Evolutionary conservation across 2,888 invertebrate species (phyloP).

Genomic region (Archaeoteleia sp.): DNA sequence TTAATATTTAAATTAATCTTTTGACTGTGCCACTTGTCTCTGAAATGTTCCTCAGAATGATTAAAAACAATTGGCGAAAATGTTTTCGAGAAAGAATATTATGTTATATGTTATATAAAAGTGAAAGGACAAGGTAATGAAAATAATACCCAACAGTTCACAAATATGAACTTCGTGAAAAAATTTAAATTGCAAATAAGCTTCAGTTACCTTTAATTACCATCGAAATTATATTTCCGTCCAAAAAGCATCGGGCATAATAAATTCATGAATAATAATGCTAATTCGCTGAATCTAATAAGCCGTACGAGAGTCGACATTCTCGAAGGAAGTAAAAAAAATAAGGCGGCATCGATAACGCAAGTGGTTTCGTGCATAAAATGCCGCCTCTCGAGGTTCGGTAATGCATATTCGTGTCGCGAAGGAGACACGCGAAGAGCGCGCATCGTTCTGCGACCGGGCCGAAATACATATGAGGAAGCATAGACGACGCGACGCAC

Average conservation of each 20-base stretch:
- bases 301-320: constrained; percentile 24
- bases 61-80: too few species aligned
- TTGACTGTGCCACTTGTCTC: too few species aligned
- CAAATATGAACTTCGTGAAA: constrained; percentile 9
- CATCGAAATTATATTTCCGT: constrained; percentile 26
- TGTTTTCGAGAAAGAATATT: too few species aligned
- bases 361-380: constrained; percentile 43
- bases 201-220: constrained; percentile 35
- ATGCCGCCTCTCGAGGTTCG: constrained; percentile 35
- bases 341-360: constrained; percentile 29
- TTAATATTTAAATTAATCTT: too few species aligned
- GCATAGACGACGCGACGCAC: constrained; percentile 31
- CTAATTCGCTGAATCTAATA: constrained; percentile 35
- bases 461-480: constrained; percentile 28
- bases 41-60: too few species aligned
- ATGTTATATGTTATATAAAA: too few species aligned
- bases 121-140: too few species aligned
- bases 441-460: background rate
- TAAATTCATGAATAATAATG: constrained; percentile 49
- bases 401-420: constrained; percentile 48
- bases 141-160: too few species aligned
- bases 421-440: constrained; percentile 41
- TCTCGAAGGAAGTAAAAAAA: constrained; percentile 19
- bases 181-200: constrained; percentile 26
- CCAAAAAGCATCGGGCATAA: constrained; percentile 13